Evolutionary conservation across 2,888 invertebrate genomes (phyloP).

Genomic region (Hypena proboscidalis): DNA sequence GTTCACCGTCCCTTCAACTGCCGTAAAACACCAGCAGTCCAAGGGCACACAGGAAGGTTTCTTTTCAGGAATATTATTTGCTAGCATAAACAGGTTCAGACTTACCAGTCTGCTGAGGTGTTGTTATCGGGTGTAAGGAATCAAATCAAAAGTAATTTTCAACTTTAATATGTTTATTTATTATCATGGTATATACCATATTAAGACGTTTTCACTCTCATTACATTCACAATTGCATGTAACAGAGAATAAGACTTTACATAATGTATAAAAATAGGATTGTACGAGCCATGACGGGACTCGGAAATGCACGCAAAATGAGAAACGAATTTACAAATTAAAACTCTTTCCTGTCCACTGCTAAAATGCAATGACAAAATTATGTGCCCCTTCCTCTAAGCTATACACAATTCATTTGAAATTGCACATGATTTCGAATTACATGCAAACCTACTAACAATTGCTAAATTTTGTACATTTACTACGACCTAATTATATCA

Average conservation of each 20-base stretch:
- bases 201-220: conserved; percentile 74
- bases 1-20: too few relatives aligned
- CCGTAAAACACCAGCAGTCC: too few relatives aligned
- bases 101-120: too few relatives aligned
- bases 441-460: conserved; percentile 77
- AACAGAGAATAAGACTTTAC: conserved; percentile 82
- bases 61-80: too few relatives aligned
- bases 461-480: conserved; percentile 80
- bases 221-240: conserved; percentile 76
- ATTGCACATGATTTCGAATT: conserved; percentile 82
- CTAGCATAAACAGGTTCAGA: too few relatives aligned
- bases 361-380: conserved; percentile 81
- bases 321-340: conserved; percentile 79
- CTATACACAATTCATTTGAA: conserved; percentile 69
- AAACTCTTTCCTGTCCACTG: conserved; percentile 70
- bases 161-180: conserved; percentile 81
- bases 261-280: conserved; percentile 86
- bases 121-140: conserved; percentile 13
- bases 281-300: conserved; percentile 75
- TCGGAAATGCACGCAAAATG: conserved; percentile 81
- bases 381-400: conserved; percentile 66
- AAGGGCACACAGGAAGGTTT: too few relatives aligned
- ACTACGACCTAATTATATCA: conserved; percentile 77
- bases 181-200: conserved; percentile 79
- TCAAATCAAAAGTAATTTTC: conserved; percentile 40